Percentiles rank a stretch among this genome's conserved stretches.
Conservation (phyloP, 2,113 vertebrate genomes). For the Chamaea fasciata region DNA sequence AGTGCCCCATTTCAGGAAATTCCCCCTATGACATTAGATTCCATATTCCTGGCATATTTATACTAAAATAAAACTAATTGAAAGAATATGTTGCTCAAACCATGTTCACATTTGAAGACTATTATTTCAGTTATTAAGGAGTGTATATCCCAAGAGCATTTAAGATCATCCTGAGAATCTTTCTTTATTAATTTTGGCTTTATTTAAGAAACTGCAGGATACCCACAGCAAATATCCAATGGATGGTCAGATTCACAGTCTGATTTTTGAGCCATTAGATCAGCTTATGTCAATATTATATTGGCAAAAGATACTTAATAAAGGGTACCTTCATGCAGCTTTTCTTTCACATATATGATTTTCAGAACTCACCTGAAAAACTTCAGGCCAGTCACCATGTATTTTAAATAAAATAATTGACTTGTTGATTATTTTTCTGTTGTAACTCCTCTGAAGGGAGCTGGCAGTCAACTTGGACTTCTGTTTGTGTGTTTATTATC, state of each 20-base stretch:
- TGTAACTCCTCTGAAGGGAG: not conserved
- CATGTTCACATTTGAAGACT: not conserved
- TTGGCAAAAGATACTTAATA: not conserved
- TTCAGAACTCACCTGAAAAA: not conserved
- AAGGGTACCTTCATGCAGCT: not conserved
- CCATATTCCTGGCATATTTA: not conserved
- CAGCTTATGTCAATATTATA: not conserved
- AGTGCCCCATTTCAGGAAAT: not conserved
- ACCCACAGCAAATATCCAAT: not conserved
- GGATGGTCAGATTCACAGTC: not conserved
- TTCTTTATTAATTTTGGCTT: slow-evolving; percentile 42
- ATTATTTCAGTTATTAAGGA: not conserved
- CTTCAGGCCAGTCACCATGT: not conserved
- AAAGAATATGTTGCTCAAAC: not conserved
- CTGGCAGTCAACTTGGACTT: not conserved
- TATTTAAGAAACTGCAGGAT: slow-evolving; percentile 31
- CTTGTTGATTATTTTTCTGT: not conserved
- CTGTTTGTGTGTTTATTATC: not conserved
- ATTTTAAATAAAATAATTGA: not conserved
- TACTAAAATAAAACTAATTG: not conserved
- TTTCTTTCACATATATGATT: not conserved
- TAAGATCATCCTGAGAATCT: slow-evolving; percentile 19
- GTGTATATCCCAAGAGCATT: slow-evolving; percentile 3
- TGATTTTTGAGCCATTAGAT: not conserved
- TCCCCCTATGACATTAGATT: not conserved